Evolutionary conservation across 2,113 vertebrate genomes (phyloP).

Genomic region (Lycocorax pyrrhopterus): DNA sequence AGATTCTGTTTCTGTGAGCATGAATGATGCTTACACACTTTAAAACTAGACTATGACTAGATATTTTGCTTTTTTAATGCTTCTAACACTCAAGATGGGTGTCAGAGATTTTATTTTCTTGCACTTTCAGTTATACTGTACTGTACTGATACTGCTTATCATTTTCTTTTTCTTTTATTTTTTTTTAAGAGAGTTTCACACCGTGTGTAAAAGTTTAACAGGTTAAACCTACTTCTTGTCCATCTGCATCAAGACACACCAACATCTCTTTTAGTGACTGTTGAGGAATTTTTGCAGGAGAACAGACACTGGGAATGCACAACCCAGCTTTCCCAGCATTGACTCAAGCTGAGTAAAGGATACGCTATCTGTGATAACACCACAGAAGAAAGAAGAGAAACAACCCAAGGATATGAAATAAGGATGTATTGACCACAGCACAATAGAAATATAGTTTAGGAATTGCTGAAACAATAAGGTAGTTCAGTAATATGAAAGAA

Average conservation of each 20-base stretch:
- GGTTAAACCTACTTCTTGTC: background rate
- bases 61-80: background rate
- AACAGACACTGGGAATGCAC: too few species aligned
- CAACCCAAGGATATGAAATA: too few species aligned
- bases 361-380: too few species aligned
- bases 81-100: background rate
- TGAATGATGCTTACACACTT: background rate
- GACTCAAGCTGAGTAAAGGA: too few species aligned
- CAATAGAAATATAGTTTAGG: too few species aligned
- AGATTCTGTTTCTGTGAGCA: background rate
- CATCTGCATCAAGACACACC: background rate
- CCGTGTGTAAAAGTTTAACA: background rate
- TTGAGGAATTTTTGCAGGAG: too few species aligned
- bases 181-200: background rate
- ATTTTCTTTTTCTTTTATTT: accelerated
- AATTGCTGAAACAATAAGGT: too few species aligned
- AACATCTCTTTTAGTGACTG: too few species aligned
- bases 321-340: too few species aligned
- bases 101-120: background rate
- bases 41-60: background rate
- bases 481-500: too few species aligned
- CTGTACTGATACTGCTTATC: accelerated
- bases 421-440: too few species aligned
- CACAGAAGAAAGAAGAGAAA: too few species aligned
- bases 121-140: background rate